phyloP scores from a whole-genome alignment of 30 jellyfish, hydroid and myxozoan genomes.

The Rhopilema esculentum region DNA sequence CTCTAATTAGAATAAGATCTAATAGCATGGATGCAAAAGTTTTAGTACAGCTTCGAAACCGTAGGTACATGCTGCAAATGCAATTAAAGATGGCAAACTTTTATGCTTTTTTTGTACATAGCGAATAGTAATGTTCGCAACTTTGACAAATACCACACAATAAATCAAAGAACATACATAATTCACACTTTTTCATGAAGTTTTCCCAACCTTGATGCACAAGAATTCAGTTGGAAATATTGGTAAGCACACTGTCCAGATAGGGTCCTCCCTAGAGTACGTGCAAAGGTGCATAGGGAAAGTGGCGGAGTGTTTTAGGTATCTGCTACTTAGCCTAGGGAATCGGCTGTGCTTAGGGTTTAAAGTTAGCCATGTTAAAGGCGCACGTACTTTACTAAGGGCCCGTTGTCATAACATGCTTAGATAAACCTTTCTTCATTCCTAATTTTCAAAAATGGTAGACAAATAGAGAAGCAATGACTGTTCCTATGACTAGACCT shows the following conservation, averaged over 20 bases:
- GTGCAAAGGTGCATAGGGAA: background rate
- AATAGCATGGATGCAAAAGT: no score
- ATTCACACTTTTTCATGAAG: background rate
- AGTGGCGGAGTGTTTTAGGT: no score
- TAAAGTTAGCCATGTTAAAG: no score
- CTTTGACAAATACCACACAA: background rate
- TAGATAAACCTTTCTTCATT: background rate
- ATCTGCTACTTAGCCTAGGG: no score
- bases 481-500: background rate
- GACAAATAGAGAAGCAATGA: background rate
- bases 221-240: background rate
- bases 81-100: background rate
- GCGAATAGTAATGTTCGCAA: background rate
- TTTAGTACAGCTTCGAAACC: background rate
- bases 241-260: conserved; percentile 20
- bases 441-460: background rate
- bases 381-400: no score
- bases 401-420: no score
- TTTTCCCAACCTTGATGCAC: background rate
- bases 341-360: no score
- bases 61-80: background rate
- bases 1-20: no score
- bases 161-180: background rate
- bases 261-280: background rate
- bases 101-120: background rate